phyloP scores from a whole-genome alignment of 2,113 vertebrate genomes.

The Seriola dumerili region DNA sequence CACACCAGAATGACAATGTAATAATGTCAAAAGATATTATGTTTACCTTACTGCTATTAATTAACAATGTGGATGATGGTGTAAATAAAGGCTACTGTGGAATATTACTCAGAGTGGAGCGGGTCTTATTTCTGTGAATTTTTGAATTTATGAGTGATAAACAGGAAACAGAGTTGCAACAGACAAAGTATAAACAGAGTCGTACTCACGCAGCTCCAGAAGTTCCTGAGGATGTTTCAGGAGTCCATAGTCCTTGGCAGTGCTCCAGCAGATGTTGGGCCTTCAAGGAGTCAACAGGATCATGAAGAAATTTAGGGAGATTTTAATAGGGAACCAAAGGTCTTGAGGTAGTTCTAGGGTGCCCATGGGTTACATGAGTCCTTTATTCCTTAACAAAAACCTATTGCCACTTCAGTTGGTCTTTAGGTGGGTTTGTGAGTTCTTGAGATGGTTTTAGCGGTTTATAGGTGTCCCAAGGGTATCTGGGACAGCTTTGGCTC shows the following conservation, averaged over 20 bases:
- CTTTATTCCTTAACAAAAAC: too few species aligned
- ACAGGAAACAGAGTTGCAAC: not conserved
- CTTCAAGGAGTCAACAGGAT: too few species aligned
- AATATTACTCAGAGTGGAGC: not conserved
- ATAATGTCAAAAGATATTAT: conserved; percentile 44
- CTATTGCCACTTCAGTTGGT: too few species aligned
- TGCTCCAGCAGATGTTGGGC: too few species aligned
- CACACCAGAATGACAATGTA: conserved; percentile 25
- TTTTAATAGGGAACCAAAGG: too few species aligned
- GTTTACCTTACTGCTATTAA: conserved; percentile 60
- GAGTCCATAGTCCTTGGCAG: too few species aligned
- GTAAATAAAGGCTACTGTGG: conserved; percentile 65
- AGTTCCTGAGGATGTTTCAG: not conserved
- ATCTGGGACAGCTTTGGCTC: too few species aligned
- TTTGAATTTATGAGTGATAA: not conserved
- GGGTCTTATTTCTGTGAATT: not conserved
- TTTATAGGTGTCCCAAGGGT: not conserved
- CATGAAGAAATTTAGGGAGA: too few species aligned
- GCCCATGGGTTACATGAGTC: too few species aligned
- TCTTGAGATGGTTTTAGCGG: too few species aligned
- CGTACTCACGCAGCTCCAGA: not conserved
- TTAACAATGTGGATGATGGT: conserved; percentile 41
- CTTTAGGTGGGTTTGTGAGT: too few species aligned
- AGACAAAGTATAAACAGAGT: not conserved
- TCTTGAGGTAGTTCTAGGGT: too few species aligned